Base-by-base conservation (phyloP, 1,140 invertebrate genomes). In the Musca vetustissima region DNA sequence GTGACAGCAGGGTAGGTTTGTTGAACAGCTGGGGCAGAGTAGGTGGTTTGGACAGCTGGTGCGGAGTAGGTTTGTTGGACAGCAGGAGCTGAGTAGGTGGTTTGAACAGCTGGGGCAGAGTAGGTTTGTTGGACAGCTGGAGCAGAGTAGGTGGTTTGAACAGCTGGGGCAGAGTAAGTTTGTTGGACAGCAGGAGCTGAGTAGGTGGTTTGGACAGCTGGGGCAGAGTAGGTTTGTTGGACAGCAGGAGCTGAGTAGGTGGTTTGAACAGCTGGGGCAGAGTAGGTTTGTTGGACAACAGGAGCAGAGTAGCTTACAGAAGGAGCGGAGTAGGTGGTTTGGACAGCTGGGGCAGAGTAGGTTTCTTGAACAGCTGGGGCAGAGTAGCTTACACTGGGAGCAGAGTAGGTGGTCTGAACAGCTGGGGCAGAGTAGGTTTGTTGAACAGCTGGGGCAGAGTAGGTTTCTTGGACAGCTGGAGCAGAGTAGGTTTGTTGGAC, bases 311-410 rank as follows among this genome's bases (percentile, higher is more conserved):
- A 64, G 1, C 73, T 49, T 66, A 73, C 72, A 71, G 71, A 70
- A 75, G 43, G 61, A 49, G 47, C 61, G 25, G 75, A 73, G 65
- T 73, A 70, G 25, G 71, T 73, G 19, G 73, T 67, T 65, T 76
- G 74, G 0, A 69, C 50, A 8, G 28, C 50, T 68, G 66, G 68
- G n/a, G 69, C 69, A 43, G 64, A 73, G 68, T 73, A 70, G 21
- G 71, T 71, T 24, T 74, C 68, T 61, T 76, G 74, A 1, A 69
- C 52, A 6, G 75, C 48, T 70, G 76, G 73, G 9, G 73, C 74
- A 17, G 73, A 70, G 66, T 74, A 76, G 36, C 52, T 65, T 4
- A 36, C 49, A 1, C 69, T 47, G 0, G 74, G 70, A 24, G 73
- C 75, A 11, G 71, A 22, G 24, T 72, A 65, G 55, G 22, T 64